A percentile compares a stretch with the other conserved stretches of the same genome.
These are phyloP conservation scores for Gnathonemus longibarbis DNA, from an alignment of 2,113 vertebrate genomes.

Conservation along the genomic window DNA sequence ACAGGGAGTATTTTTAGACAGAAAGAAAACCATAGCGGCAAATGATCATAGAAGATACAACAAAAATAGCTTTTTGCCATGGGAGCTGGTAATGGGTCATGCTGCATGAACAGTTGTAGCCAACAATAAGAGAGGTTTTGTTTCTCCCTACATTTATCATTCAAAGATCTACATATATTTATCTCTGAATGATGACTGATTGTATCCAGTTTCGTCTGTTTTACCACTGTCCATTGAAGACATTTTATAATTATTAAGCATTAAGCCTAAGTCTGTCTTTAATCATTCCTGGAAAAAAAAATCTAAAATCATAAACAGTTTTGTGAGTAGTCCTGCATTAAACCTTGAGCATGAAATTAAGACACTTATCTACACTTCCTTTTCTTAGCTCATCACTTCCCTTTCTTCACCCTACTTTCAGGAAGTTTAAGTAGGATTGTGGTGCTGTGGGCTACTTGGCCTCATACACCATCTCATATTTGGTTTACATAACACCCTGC, in stretches of 20 bases:
- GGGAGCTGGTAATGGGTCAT: slow-evolving; percentile 18
- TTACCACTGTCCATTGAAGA: neutral
- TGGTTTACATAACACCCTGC: neutral
- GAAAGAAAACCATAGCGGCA: slow-evolving; percentile 10
- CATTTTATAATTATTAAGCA: neutral
- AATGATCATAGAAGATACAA: slow-evolving; percentile 20
- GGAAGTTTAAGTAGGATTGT: neutral
- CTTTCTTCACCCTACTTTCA: neutral
- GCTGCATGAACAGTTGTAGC: slow-evolving; percentile 22
- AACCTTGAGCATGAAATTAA: neutral
- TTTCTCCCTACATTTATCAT: neutral
- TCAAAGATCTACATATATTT: neutral
- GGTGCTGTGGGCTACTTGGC: neutral
- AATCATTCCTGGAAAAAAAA: neutral
- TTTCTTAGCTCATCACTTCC: neutral
- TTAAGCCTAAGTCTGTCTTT: neutral
- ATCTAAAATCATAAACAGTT: neutral
- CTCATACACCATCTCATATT: neutral
- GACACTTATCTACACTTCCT: neutral
- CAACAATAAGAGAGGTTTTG: neutral
- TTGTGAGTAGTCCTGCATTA: neutral
- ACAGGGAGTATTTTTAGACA: slow-evolving; percentile 35
- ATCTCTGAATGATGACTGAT: neutral
- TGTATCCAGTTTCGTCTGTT: neutral
- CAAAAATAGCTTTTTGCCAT: slow-evolving; percentile 38